Evolutionary conservation across 2,113 vertebrate genomes (phyloP).

Genomic region (Megaceryle torquata): DNA sequence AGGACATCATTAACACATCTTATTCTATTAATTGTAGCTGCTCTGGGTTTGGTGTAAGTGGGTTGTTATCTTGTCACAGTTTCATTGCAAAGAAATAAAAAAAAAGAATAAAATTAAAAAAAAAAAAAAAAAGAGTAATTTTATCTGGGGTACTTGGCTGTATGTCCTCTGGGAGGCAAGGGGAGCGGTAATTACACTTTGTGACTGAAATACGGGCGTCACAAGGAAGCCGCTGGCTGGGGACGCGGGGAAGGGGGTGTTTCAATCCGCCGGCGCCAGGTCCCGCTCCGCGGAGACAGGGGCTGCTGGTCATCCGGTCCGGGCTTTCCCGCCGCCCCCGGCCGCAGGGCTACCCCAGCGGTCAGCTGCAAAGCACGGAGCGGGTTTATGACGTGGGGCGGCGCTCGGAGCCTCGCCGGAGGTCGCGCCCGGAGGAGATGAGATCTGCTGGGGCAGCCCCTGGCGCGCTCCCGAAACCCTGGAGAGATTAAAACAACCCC

Average conservation of each 20-base stretch:
- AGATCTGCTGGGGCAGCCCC: not conserved
- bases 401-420: not conserved
- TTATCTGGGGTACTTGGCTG: not conserved
- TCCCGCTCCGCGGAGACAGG: fast-evolving
- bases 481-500: too few species aligned
- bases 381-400: fast-evolving
- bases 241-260: not conserved
- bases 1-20: constrained; percentile 47
- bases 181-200: not conserved
- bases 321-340: not conserved
- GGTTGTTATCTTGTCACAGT: not conserved
- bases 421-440: not conserved
- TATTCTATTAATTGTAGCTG: constrained; percentile 34
- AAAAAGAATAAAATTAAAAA: not conserved
- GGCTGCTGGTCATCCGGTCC: fast-evolving
- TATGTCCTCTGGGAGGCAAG: not conserved
- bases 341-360: not conserved
- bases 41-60: not conserved
- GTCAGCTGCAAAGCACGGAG: not conserved
- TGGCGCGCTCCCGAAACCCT: not conserved
- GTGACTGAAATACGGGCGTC: not conserved
- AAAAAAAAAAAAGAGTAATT: not conserved
- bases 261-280: not conserved
- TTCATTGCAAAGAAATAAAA: not conserved
- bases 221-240: fast-evolving